A percentile compares a stretch with the other conserved stretches of the same genome.
phyloP scores from a whole-genome alignment of 2,888 invertebrate species.

The Molorchus minor region DNA sequence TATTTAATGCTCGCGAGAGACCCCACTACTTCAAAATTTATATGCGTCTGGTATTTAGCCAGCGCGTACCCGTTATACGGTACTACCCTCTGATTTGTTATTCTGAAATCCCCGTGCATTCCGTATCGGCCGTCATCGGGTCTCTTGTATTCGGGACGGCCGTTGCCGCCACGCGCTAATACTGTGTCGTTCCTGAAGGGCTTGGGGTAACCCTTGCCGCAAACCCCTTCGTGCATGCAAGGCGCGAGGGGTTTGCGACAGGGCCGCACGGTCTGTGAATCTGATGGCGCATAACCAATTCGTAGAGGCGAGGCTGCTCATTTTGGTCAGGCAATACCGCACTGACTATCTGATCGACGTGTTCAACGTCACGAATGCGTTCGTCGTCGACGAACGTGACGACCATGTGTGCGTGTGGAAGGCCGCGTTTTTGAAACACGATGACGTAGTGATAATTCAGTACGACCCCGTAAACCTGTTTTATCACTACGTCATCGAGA shows the following conservation, averaged over 20 bases:
- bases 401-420: conserved; percentile 26
- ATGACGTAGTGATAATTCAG: conserved; percentile 27
- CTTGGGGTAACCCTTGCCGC: not conserved
- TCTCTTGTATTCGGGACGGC: not conserved
- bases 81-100: conserved; percentile 26
- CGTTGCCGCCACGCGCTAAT: not conserved
- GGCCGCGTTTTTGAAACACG: conserved; percentile 29
- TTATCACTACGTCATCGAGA: conserved; percentile 21
- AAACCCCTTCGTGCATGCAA: not conserved
- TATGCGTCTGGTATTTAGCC: conserved; percentile 36
- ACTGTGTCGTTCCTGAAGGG: not conserved
- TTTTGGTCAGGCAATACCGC: not conserved
- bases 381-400: conserved; percentile 20
- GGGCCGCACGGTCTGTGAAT: not conserved
- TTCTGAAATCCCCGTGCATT: not conserved
- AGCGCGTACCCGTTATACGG: conserved; percentile 34
- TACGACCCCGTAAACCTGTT: no score
- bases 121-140: not conserved
- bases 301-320: not conserved
- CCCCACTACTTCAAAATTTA: conserved; percentile 40
- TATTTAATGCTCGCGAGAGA: conserved; percentile 35
- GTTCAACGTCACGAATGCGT: not conserved
- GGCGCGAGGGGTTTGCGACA: not conserved
- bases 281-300: not conserved
- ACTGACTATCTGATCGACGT: not conserved